Percentiles rank a stretch among this genome's conserved stretches.
Conservation (phyloP, 2,888 invertebrate species). For the Caenorhabditis sulstoni region DNA sequence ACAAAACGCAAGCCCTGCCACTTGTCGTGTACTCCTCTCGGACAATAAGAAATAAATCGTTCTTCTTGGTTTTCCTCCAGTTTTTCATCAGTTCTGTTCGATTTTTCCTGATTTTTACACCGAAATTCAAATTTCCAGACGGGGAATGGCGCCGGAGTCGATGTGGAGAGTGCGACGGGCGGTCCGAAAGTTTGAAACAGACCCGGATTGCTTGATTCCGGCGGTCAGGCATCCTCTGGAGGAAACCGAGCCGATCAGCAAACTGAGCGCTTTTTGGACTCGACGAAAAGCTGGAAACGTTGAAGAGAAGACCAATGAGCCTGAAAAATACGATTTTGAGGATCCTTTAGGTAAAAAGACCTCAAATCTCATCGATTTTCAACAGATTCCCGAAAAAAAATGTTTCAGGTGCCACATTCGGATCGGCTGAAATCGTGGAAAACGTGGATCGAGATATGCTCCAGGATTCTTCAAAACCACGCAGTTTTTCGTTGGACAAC, state of each 20-base stretch:
- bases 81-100: neutral
- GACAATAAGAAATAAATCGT: conserved; percentile 7
- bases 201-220: conserved; percentile 12
- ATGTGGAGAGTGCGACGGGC: conserved; percentile 46
- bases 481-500: conserved; percentile 42
- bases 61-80: neutral
- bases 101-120: neutral
- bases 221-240: conserved; percentile 41
- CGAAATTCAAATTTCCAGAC: neutral
- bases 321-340: conserved; percentile 40
- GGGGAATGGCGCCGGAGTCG: conserved; percentile 46
- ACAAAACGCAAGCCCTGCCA: conserved; percentile 1
- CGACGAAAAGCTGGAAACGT: conserved; percentile 3
- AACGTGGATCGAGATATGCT: conserved; percentile 18
- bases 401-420: conserved; percentile 50
- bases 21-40: conserved; percentile 36
- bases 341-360: conserved; percentile 49
- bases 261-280: conserved; percentile 39
- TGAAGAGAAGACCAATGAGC: neutral
- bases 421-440: neutral
- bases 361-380: neutral
- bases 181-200: conserved; percentile 31
- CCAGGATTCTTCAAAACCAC: conserved; percentile 12
- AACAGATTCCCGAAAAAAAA: neutral
- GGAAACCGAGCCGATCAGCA: conserved; percentile 17